Evolutionary conservation across 2,888 invertebrate genomes (phyloP), one percentile per base, ranked within the genome.

Genomic region (Hirtodrosophila trivittata): DNA sequence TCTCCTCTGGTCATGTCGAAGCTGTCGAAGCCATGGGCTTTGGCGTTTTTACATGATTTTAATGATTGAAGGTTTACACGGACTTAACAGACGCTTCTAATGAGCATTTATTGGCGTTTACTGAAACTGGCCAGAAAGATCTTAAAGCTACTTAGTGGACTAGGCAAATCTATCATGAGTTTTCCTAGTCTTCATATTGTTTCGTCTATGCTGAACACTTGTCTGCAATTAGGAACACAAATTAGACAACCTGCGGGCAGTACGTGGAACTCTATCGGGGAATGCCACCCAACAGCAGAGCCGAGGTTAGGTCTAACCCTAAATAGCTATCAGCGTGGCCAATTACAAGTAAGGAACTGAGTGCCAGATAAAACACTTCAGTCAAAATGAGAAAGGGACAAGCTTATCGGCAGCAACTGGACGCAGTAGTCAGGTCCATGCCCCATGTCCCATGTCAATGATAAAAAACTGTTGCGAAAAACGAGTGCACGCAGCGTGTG

Each of bases 321-420:
- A 45, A 57, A 25, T 9, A n/a, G 39, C 67, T 86, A 80, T 86
- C 86, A 75, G 84, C 86, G 55, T 86, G 84, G 47, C 84, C 58
- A 86, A 86, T 80, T 83, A 57, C 54, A 63, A 45, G 63, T 52
- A 71, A 64, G 63, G 62, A 64, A 75, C 50, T 55, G 60, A 75
- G 86, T 86, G 80, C 60, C 59, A 76, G 80, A 80, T 80, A 80
- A 80, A 86, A 86, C 80, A 80, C 80, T 83, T 80, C 25, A 38
- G 39, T 10, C 35, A 54, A 51, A 54, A 28, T 51, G 25, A 37
- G n/a, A 33, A 25, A 52, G 54, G 49, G 41, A 59, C 52, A 10
- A 37, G 39, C 55, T 66, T 66, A 84, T 68, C 63, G 49, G 28
- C 5, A 14, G 18, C 13, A 38, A 42, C 41, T 21, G 18, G 56